These are phyloP conservation scores for Buathra laborator DNA, from an alignment of 2,888 invertebrate species.

Conservation along the genomic window DNA sequence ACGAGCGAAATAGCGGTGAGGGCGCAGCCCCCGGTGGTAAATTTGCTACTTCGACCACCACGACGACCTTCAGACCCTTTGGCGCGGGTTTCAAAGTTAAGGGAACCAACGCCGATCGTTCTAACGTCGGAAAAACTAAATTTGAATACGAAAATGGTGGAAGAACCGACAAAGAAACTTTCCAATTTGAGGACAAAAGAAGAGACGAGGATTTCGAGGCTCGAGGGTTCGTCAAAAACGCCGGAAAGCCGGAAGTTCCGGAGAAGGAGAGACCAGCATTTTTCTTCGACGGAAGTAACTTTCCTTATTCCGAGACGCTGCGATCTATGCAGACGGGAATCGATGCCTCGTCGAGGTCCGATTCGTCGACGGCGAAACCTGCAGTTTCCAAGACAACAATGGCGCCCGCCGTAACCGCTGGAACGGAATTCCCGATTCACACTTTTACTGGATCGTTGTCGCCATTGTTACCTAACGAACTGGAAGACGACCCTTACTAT, in stretches of 20 bases:
- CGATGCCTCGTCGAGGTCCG: slow-evolving; percentile 24
- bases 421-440: slow-evolving; percentile 73
- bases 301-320: slow-evolving; percentile 77
- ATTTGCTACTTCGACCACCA: slow-evolving; percentile 14
- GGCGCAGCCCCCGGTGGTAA: neutral
- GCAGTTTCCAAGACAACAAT: slow-evolving; percentile 26
- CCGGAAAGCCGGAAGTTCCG: neutral
- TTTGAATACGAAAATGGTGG: slow-evolving; percentile 7
- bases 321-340: slow-evolving; percentile 77
- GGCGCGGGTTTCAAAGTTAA: slow-evolving; percentile 44
- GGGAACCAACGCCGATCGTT: slow-evolving; percentile 10
- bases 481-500: slow-evolving; percentile 81
- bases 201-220: slow-evolving; percentile 30
- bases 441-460: slow-evolving; percentile 75
- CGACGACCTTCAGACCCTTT: slow-evolving; percentile 42
- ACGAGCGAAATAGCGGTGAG: neutral
- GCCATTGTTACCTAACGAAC: slow-evolving; percentile 75
- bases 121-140: slow-evolving; percentile 24
- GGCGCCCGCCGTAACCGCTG: slow-evolving; percentile 50
- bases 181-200: slow-evolving; percentile 29
- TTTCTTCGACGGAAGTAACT: slow-evolving; percentile 66
- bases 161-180: neutral
- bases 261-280: slow-evolving; percentile 37
- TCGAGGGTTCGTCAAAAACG: slow-evolving; percentile 11
- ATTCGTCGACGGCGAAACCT: slow-evolving; percentile 11